Evolutionary conservation across 2,113 vertebrate genomes (phyloP).

Genomic region (Lepidothrix coronata): DNA sequence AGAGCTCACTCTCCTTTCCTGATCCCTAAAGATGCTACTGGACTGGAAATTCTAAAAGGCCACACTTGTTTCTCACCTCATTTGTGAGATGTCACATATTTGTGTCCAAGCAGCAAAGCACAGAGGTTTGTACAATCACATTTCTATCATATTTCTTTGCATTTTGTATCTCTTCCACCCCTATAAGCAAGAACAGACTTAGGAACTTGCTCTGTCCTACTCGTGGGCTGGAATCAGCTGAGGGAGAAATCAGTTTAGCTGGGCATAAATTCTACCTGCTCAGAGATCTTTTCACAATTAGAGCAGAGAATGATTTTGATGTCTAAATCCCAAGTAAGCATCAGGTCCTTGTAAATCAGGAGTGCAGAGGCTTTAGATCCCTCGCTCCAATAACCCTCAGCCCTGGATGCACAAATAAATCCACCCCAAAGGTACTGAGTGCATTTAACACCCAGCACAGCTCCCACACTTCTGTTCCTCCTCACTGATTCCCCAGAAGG

Average conservation of each 20-base stretch:
- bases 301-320: not conserved
- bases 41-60: not conserved
- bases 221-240: not conserved
- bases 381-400: rapidly evolving
- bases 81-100: not conserved
- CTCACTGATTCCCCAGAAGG: not conserved
- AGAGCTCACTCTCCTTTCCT: not conserved
- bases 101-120: not conserved
- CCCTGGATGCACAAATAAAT: rapidly evolving
- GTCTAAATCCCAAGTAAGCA: not conserved
- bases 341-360: rapidly evolving
- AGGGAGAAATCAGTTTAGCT: not conserved
- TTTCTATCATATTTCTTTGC: not conserved
- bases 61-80: not conserved
- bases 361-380: not conserved
- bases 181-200: not conserved
- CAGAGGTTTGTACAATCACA: not conserved
- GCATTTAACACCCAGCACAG: rapidly evolving
- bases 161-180: not conserved
- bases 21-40: not conserved
- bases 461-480: rapidly evolving
- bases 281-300: not conserved
- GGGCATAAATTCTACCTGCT: not conserved
- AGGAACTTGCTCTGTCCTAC: not conserved
- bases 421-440: not conserved